Percentiles rank a stretch among this genome's conserved stretches.
These are phyloP conservation scores for Gastrophryne carolinensis DNA, from an alignment of 2,797 vertebrate genomes.

Conservation along the genomic window DNA sequence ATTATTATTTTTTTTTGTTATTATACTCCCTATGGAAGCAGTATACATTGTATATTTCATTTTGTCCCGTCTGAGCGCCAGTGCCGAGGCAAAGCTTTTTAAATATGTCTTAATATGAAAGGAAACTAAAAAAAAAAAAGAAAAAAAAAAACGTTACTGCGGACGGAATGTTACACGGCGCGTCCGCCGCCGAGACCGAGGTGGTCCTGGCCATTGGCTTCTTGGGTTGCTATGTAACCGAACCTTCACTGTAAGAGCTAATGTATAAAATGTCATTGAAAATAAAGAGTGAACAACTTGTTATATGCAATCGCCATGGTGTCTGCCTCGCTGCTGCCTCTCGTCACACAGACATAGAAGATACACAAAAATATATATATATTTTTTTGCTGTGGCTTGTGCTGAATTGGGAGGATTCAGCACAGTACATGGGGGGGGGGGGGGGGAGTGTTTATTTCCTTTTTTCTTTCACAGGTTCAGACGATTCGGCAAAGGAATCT, in stretches of 20 bases:
- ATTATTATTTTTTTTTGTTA: neutral
- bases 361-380: no score
- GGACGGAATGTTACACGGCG: constrained; percentile 32
- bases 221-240: constrained; percentile 50
- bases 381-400: no score
- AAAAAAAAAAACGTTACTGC: constrained; percentile 5
- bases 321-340: no score
- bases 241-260: constrained; percentile 46
- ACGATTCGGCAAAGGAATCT: no score
- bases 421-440: no score
- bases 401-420: no score
- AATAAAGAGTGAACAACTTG: constrained; percentile 45
- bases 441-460: no score
- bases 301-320: constrained; percentile 4
- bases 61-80: constrained; percentile 4
- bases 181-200: neutral
- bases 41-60: constrained; percentile 36
- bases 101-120: constrained; percentile 36
- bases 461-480: no score
- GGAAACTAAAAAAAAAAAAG: no score
- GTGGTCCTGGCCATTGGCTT: constrained; percentile 11
- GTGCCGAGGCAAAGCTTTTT: constrained; percentile 6
- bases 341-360: no score
- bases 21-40: neutral
- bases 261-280: constrained; percentile 46